Evolutionary conservation across 2,888 invertebrate species (phyloP).

Genomic region (Sycophila texana): DNA sequence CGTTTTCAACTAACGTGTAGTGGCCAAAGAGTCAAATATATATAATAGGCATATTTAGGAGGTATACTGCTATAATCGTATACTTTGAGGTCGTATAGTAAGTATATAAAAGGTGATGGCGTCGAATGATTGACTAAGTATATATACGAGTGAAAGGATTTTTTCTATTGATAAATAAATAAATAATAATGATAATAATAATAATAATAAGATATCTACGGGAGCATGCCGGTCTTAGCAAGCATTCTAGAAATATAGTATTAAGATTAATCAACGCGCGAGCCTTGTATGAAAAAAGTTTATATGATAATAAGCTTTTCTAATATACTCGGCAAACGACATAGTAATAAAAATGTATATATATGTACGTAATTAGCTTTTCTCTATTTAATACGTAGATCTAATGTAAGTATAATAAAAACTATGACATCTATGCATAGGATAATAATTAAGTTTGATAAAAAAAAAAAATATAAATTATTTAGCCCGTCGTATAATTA

Average conservation of each 20-base stretch:
- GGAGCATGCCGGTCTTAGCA: constrained; percentile 74
- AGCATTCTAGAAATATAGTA: constrained; percentile 70
- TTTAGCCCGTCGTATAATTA: background rate
- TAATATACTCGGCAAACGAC: constrained; percentile 54
- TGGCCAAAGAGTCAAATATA: constrained; percentile 55
- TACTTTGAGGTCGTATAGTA: constrained; percentile 56
- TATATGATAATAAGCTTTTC: constrained; percentile 47
- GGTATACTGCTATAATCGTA: constrained; percentile 58
- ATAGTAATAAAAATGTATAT: constrained; percentile 40
- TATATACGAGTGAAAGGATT: constrained; percentile 53
- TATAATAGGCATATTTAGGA: constrained; percentile 49
- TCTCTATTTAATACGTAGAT: constrained; percentile 43
- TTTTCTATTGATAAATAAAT: constrained; percentile 52
- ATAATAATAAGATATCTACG: constrained; percentile 66
- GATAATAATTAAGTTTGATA: constrained; percentile 21
- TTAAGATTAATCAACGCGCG: constrained; percentile 58
- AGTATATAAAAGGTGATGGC: constrained; percentile 53
- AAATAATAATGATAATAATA: constrained; percentile 41
- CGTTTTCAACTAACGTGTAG: constrained; percentile 55
- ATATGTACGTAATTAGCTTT: constrained; percentile 32
- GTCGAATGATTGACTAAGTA: constrained; percentile 48
- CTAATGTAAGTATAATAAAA: constrained; percentile 39
- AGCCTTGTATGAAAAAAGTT: constrained; percentile 45
- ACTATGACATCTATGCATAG: constrained; percentile 52
- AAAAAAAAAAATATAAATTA: background rate